phyloP scores from a whole-genome alignment of 2,113 vertebrate species.

The Elgaria multicarinata region DNA sequence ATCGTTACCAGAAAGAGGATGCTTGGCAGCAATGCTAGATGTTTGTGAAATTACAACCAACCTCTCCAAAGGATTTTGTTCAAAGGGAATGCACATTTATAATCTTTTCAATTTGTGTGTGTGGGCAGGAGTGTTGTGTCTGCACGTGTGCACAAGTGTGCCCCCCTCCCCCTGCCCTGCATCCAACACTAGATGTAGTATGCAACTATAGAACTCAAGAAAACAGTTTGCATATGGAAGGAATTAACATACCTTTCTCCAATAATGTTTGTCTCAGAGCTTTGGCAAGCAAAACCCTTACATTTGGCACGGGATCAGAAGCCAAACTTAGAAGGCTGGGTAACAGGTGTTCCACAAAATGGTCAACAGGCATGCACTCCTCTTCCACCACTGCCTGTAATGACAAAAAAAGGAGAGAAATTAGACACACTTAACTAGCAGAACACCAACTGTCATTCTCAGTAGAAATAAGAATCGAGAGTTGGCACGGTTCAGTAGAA shows the following conservation, averaged over 20 bases:
- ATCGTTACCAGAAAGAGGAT: neutral
- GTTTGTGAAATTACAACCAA: rapidly evolving
- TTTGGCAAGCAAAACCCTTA: slow-evolving; percentile 88
- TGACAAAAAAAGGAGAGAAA: neutral
- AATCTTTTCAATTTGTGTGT: rapidly evolving
- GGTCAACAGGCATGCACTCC: slow-evolving; percentile 86
- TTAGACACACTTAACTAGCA: neutral
- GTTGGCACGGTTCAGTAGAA: neutral
- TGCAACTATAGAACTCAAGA: neutral
- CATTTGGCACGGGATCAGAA: slow-evolving; percentile 87
- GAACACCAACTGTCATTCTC: neutral
- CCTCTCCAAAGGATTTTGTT: rapidly evolving
- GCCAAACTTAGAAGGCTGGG: slow-evolving; percentile 89
- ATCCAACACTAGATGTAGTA: neutral
- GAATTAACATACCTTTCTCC: slow-evolving; percentile 82
- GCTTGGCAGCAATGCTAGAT: neutral
- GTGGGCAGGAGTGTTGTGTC: too few species aligned
- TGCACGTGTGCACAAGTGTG: too few species aligned
- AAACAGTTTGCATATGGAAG: rapidly evolving
- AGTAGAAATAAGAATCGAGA: neutral
- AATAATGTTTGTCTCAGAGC: slow-evolving; percentile 85
- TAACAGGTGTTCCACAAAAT: slow-evolving; percentile 86
- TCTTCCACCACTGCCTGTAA: slow-evolving; percentile 83
- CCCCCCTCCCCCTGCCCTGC: too few species aligned
- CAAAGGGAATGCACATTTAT: neutral